phyloP scores from a whole-genome alignment of 1,140 invertebrate genomes.

The Euura lappo region DNA sequence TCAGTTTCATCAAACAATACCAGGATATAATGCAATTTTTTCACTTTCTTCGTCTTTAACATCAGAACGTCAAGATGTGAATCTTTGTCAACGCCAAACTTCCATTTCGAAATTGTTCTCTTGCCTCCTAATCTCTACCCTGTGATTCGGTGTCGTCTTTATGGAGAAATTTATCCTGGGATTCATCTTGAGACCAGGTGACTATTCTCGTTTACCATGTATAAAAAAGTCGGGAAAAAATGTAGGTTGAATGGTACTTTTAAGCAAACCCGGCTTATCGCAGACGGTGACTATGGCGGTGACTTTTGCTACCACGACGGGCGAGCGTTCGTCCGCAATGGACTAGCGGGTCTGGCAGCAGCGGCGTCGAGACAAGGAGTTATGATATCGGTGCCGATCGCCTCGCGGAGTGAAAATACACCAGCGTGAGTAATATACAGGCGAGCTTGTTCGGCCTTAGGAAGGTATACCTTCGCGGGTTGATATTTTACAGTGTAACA shows the following conservation, averaged over 20 bases:
- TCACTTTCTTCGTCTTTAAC: too few relatives aligned
- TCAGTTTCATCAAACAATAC: too few relatives aligned
- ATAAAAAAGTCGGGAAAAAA: neutral
- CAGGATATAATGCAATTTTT: too few relatives aligned
- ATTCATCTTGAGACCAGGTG: neutral
- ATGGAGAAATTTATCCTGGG: neutral
- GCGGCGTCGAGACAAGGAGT: constrained; percentile 58
- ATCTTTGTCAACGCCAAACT: too few relatives aligned
- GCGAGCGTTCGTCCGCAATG: neutral
- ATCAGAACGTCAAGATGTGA: too few relatives aligned
- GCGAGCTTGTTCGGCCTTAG: constrained; percentile 23
- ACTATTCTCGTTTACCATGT: neutral
- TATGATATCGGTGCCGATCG: constrained; percentile 61
- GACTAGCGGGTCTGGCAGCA: constrained; percentile 36
- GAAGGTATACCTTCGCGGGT: constrained; percentile 32
- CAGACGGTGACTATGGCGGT: neutral
- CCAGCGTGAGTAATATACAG: constrained; percentile 62
- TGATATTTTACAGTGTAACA: constrained; percentile 55
- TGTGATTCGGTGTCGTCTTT: neutral
- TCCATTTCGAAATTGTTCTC: too few relatives aligned
- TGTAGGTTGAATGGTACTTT: neutral
- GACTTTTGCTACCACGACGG: neutral
- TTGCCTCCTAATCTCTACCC: too few relatives aligned
- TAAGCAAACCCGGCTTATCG: neutral
- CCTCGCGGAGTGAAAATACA: constrained; percentile 60